Conservation (phyloP, 2,113 vertebrate genomes). For the Scomber colias region DNA sequence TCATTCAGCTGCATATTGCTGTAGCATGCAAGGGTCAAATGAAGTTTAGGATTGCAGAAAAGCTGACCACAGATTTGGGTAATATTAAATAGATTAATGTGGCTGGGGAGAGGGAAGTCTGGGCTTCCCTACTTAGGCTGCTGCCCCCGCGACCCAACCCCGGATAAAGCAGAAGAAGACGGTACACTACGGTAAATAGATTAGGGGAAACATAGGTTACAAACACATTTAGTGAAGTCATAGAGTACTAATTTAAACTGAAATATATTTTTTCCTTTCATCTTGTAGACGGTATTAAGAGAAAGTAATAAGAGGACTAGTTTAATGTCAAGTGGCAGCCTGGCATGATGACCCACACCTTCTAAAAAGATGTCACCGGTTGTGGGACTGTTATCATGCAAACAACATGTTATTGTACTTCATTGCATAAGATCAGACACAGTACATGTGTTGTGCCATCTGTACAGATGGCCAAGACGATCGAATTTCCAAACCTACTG, state of each 20-base stretch:
- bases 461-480: constrained; percentile 15
- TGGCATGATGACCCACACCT: constrained; percentile 9
- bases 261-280: background rate
- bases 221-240: background rate
- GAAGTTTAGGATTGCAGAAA: background rate
- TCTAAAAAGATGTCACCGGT: background rate
- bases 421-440: too few relatives aligned
- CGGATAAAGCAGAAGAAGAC: too few relatives aligned
- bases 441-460: background rate
- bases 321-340: constrained; percentile 4
- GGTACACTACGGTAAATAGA: too few relatives aligned
- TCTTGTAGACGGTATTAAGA: constrained; percentile 8
- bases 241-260: background rate
- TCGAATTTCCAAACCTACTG: constrained; percentile 1
- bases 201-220: background rate
- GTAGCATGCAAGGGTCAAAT: background rate
- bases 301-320: constrained; percentile 1
- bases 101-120: too few relatives aligned
- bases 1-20: too few relatives aligned
- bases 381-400: constrained; percentile 14
- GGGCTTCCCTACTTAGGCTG: too few relatives aligned
- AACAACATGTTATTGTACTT: background rate
- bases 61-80: constrained; percentile 4
- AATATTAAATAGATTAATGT: background rate
- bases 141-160: too few relatives aligned